These are phyloP conservation scores for Falco concolor DNA, from an alignment of 2,797 vertebrate species.

Conservation along the genomic window DNA sequence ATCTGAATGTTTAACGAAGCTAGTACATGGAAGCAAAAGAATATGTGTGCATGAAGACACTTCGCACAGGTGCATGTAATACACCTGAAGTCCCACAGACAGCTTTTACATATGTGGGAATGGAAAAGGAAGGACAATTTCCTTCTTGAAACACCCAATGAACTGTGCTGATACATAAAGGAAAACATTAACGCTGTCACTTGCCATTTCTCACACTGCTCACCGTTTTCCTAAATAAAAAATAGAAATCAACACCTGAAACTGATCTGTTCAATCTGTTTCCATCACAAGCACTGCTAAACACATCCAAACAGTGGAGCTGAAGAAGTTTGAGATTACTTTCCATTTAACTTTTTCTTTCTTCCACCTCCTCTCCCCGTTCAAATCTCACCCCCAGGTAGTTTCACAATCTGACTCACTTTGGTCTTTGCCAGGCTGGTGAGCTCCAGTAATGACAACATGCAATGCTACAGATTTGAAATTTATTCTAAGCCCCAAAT, in stretches of 20 bases:
- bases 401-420: constrained; percentile 15
- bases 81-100: neutral
- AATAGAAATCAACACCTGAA: neutral
- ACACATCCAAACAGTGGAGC: neutral
- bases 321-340: neutral
- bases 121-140: neutral
- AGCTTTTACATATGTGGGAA: neutral
- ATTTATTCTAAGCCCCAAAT: neutral
- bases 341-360: neutral
- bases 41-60: neutral
- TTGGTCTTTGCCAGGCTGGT: neutral
- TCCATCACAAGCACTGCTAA: neutral
- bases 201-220: neutral
- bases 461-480: neutral
- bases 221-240: neutral
- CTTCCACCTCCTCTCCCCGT: neutral
- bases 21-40: neutral
- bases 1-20: neutral
- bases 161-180: neutral
- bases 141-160: neutral
- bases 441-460: neutral
- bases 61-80: neutral
- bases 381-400: neutral
- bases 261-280: neutral
- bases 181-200: neutral